These are phyloP conservation scores for Rhea americana DNA, from an alignment of 2,113 vertebrate species.

Conservation along the genomic window DNA sequence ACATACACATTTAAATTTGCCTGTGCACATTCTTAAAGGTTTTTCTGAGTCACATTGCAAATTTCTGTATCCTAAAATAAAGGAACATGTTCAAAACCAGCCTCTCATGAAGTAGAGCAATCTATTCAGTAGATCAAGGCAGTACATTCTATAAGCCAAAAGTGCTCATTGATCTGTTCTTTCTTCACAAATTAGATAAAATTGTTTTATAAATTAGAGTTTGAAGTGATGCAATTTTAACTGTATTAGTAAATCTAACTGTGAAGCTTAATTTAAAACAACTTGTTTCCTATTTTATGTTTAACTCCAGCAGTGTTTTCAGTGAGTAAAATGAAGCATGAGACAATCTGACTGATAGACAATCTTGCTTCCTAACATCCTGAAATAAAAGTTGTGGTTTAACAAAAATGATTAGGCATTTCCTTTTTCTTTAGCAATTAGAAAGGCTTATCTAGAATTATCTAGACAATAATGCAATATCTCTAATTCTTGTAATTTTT, in stretches of 20 bases:
- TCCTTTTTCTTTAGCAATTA: not conserved
- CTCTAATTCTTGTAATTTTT: not conserved
- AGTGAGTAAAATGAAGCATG: not conserved
- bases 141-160: not conserved
- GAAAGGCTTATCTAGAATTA: not conserved
- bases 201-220: not conserved
- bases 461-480: not conserved
- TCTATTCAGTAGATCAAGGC: not conserved
- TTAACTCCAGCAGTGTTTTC: not conserved
- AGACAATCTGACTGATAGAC: not conserved
- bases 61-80: not conserved
- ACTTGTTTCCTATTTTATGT: not conserved
- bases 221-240: conserved; percentile 8
- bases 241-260: not conserved
- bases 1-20: not conserved
- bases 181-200: not conserved
- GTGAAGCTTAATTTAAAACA: not conserved
- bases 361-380: not conserved
- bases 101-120: not conserved
- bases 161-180: not conserved
- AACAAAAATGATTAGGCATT: not conserved
- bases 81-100: not conserved
- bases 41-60: not conserved
- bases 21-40: not conserved
- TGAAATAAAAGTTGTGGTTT: not conserved